Conservation (phyloP, 2,888 invertebrate species). For the Drosophila lutescens region DNA sequence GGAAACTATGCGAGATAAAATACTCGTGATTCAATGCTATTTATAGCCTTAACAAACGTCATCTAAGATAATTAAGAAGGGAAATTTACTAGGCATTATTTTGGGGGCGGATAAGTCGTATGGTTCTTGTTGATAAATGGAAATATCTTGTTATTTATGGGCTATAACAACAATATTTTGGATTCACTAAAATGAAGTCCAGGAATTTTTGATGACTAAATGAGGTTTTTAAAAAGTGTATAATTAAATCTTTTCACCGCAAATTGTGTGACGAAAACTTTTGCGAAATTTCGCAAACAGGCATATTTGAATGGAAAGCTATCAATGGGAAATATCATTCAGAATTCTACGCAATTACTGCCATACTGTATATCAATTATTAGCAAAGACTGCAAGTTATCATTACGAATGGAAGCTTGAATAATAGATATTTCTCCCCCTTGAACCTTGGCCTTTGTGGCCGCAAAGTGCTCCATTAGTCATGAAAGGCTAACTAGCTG, state of each 20-base stretch:
- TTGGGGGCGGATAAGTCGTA: constrained; percentile 4
- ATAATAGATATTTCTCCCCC: constrained; percentile 24
- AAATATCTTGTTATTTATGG: too few relatives aligned
- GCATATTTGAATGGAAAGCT: background rate
- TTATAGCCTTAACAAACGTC: constrained; percentile 12
- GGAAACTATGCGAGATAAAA: background rate
- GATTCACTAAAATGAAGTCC: background rate
- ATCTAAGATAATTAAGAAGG: constrained; percentile 4
- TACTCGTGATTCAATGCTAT: constrained; percentile 10
- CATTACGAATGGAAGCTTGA: constrained; percentile 16
- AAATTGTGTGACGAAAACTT: constrained; percentile 4
- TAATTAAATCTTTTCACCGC: background rate
- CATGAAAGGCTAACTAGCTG: constrained; percentile 22
- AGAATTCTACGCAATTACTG: constrained; percentile 23
- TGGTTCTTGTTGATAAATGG: background rate
- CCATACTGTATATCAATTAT: constrained; percentile 3
- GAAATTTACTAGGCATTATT: background rate
- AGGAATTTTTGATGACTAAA: background rate
- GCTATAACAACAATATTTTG: background rate
- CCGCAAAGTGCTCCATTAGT: background rate
- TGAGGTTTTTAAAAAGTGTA: background rate
- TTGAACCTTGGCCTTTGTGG: constrained; percentile 25
- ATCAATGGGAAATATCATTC: constrained; percentile 8
- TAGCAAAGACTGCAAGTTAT: constrained; percentile 6
- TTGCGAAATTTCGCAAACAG: too few relatives aligned